Evolutionary conservation across 2,797 vertebrate genomes (phyloP).

Genomic region (Sebastes steindachneri): DNA sequence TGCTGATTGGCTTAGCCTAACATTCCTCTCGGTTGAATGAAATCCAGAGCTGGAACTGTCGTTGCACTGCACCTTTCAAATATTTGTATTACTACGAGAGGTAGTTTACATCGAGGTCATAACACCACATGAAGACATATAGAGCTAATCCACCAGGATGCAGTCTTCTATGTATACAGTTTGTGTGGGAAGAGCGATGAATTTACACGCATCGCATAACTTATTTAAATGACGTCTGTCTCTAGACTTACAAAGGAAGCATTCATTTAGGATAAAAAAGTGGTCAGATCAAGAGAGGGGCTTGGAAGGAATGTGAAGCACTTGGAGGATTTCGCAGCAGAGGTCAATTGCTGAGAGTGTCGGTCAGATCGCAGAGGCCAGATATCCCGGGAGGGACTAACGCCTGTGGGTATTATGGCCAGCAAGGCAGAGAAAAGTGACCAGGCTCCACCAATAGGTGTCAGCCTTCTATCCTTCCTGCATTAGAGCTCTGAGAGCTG

Average conservation of each 20-base stretch:
- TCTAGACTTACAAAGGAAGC: slow-evolving; percentile 38
- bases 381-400: slow-evolving; percentile 44
- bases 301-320: slow-evolving; percentile 59
- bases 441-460: slow-evolving; percentile 77
- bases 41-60: not conserved
- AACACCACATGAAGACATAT: slow-evolving; percentile 15
- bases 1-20: not conserved
- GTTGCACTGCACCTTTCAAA: not conserved
- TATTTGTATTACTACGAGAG: not conserved
- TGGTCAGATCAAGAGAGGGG: slow-evolving; percentile 33
- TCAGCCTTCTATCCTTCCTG: slow-evolving; percentile 75
- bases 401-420: slow-evolving; percentile 58
- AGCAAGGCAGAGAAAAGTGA: slow-evolving; percentile 51
- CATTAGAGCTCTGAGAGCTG: slow-evolving; percentile 9
- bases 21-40: not conserved
- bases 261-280: slow-evolving; percentile 40
- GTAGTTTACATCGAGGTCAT: slow-evolving; percentile 24
- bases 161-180: slow-evolving; percentile 1
- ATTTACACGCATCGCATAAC: slow-evolving; percentile 37
- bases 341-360: slow-evolving; percentile 60
- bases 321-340: slow-evolving; percentile 53
- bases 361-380: slow-evolving; percentile 49
- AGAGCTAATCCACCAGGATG: not conserved
- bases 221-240: slow-evolving; percentile 34
- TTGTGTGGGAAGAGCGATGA: slow-evolving; percentile 43